Evolutionary conservation across 2,797 vertebrate genomes (phyloP).

Genomic region (Simalia tracyae): DNA sequence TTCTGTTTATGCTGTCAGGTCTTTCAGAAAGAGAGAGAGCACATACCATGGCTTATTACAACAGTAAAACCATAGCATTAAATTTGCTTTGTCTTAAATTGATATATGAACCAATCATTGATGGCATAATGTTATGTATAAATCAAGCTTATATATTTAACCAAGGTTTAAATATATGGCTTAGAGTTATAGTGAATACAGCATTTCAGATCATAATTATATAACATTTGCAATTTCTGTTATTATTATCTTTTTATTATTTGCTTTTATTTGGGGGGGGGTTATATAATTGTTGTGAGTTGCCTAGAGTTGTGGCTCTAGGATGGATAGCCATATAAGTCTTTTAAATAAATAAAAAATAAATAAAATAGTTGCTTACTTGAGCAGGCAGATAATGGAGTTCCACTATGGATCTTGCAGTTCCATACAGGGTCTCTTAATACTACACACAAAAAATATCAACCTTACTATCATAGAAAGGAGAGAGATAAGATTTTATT

Average conservation of each 20-base stretch:
- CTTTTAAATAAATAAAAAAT: background rate
- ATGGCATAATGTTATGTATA: background rate
- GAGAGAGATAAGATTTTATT: background rate
- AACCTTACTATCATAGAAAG: background rate
- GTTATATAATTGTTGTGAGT: background rate
- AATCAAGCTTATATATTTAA: background rate
- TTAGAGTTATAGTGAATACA: no score
- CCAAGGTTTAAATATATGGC: no score
- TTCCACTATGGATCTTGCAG: background rate
- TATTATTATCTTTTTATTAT: background rate
- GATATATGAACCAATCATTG: no score
- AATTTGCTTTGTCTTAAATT: no score
- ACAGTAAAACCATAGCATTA: no score
- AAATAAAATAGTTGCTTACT: no score
- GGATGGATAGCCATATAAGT: background rate
- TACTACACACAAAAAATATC: no score
- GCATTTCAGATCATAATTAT: background rate
- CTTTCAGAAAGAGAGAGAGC: background rate
- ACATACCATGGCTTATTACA: no score
- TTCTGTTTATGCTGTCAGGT: background rate
- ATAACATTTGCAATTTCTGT: constrained; percentile 10
- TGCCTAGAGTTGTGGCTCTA: background rate
- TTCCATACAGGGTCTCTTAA: no score
- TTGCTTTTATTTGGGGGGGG: background rate
- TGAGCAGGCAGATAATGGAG: background rate